These are phyloP conservation scores for Clepsis dumicolana DNA, from an alignment of 2,888 invertebrate species.

Conservation along the genomic window DNA sequence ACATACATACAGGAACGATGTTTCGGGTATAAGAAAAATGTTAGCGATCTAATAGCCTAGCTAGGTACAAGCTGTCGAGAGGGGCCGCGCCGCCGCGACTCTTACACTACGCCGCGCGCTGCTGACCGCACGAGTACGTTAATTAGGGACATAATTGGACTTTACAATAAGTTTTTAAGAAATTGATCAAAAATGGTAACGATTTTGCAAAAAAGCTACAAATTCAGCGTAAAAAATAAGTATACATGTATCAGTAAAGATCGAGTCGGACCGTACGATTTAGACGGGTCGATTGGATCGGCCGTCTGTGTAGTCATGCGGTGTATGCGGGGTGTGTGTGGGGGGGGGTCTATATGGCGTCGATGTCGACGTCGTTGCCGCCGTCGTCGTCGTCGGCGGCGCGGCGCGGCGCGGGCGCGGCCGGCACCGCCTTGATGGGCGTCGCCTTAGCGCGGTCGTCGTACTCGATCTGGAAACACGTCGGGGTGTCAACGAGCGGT, in stretches of 20 bases:
- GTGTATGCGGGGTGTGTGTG: neutral
- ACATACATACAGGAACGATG: slow-evolving; percentile 60
- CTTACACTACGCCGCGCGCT: neutral
- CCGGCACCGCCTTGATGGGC: slow-evolving; percentile 88
- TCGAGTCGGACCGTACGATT: neutral
- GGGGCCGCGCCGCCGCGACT: neutral
- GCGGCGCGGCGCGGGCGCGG: slow-evolving; percentile 66
- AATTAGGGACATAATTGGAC: slow-evolving; percentile 27
- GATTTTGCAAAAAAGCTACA: slow-evolving; percentile 30
- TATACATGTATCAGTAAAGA: slow-evolving; percentile 1
- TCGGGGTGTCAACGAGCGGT: neutral
- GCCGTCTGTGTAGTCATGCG: neutral
- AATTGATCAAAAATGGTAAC: slow-evolving; percentile 26
- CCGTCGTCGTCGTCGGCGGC: slow-evolving; percentile 89
- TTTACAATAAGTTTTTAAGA: slow-evolving; percentile 30
- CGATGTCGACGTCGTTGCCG: slow-evolving; percentile 95
- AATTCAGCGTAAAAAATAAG: slow-evolving; percentile 33
- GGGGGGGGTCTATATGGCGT: slow-evolving; percentile 91
- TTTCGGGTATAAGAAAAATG: slow-evolving; percentile 52
- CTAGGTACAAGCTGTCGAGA: slow-evolving; percentile 46
- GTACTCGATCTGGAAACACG: slow-evolving; percentile 90
- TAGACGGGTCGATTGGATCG: neutral
- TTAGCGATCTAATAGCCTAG: slow-evolving; percentile 53
- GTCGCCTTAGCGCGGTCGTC: slow-evolving; percentile 94
- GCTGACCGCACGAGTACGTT: neutral